Evolutionary conservation across 1,140 invertebrate genomes (phyloP).

Genomic region (Myzus persicae): DNA sequence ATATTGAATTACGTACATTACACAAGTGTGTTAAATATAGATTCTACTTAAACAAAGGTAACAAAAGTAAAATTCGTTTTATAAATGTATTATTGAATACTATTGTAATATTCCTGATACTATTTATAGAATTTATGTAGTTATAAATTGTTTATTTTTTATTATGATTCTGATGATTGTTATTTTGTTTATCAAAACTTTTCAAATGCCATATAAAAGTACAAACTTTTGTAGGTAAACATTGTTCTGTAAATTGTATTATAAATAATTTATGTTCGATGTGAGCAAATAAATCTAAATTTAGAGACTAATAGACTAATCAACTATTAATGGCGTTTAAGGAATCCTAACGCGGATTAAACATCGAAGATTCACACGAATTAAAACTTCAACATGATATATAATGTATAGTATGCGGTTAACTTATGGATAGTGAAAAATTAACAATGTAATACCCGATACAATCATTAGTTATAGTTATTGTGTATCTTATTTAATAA

Average conservation of each 20-base stretch:
- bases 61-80: too few relatives aligned
- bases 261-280: neutral
- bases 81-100: too few relatives aligned
- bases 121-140: neutral
- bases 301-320: too few relatives aligned
- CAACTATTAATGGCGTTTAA: neutral
- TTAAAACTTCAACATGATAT: neutral
- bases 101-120: neutral
- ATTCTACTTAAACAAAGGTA: too few relatives aligned
- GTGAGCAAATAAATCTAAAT: neutral
- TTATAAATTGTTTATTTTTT: neutral
- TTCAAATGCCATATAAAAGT: neutral
- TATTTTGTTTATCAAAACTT: neutral
- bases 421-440: neutral
- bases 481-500: neutral
- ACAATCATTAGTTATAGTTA: neutral
- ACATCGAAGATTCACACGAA: neutral
- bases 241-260: neutral
- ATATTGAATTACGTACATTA: too few relatives aligned
- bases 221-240: neutral
- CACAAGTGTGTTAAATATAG: too few relatives aligned
- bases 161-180: neutral
- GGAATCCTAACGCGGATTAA: neutral
- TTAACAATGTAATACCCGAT: neutral
- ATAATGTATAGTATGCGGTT: neutral